Base-by-base conservation (phyloP, 2,113 vertebrate species). In the Phyllopteryx taeniolatus region DNA sequence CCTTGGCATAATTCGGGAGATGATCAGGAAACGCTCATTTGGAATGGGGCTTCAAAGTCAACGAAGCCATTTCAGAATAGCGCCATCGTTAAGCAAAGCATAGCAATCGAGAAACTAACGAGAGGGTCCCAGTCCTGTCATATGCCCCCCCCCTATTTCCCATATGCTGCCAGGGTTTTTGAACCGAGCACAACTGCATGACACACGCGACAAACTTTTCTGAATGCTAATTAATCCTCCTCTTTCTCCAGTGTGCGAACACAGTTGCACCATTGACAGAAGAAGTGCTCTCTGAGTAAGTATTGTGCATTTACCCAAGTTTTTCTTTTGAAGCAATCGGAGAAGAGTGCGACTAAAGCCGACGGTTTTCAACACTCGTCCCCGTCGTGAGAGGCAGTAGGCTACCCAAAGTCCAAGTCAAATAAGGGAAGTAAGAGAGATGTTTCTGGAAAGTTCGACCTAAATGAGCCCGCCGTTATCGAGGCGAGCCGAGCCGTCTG, bases 191-290 rank as follows among this genome's bases (percentile, higher is more conserved):
- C 35, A 39, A 39, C 6, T 19, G 5, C 4, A 51, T 17, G 6
- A 53, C 54, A 22, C 8, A 57, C 14, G 14, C 15, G 27, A 11
- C 12, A 60, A 31, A 31, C 14, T 5, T 59, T 22, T 17, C 64
- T 9, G 44, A 44, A 42, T 1, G 2, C 63, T 15, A 2, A 51
- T 22, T n/a, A 49, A 14, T 44, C 12, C 8, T 44, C 13, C 42
- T 15, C 1, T 66, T 66, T 44, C 51, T 49, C 64, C 85, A 91
- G 89, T 78, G 80, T 89, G 80, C 80, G 79, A 77, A 79, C 78
- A 76, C 78, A 60, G 68, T 79, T 78, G 83, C 81, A 85, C 79
- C 86, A 87, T 86, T 89, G 87, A 75, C 78, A 84, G 81, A 84
- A 78, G 79, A 82, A 59, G 72, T 80, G 84, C 79, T 22, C 81